These are phyloP conservation scores for Hydrotaea diabolus DNA, from an alignment of 2,888 invertebrate species.

Conservation along the genomic window DNA sequence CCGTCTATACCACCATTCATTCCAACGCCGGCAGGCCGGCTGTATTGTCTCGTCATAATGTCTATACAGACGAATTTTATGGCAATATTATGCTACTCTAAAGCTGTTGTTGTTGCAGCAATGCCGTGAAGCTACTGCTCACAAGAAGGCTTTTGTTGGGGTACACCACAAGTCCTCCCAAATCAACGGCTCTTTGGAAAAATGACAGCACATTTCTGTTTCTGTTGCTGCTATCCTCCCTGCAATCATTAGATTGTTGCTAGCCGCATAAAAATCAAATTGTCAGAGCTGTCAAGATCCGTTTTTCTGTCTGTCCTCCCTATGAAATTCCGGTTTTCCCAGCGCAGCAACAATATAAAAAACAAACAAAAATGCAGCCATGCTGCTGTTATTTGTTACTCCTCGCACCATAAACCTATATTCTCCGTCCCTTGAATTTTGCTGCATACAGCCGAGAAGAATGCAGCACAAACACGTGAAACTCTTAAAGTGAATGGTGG, in stretches of 20 bases:
- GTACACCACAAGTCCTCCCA: background rate
- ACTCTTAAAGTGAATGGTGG: constrained; percentile 63
- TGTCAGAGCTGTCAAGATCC: constrained; percentile 17
- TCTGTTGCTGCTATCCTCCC: background rate
- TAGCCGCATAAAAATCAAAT: constrained; percentile 10
- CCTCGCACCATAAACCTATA: constrained; percentile 57
- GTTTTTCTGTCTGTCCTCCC: constrained; percentile 40
- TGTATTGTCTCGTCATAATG: constrained; percentile 60
- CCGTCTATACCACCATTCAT: background rate
- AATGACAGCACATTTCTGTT: too few species aligned
- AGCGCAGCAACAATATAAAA: background rate
- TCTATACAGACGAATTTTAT: constrained; percentile 60
- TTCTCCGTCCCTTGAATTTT: constrained; percentile 24
- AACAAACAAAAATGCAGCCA: constrained; percentile 7
- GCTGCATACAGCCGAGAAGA: background rate
- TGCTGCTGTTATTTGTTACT: background rate
- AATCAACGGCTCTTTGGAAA: background rate
- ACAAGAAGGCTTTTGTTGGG: background rate
- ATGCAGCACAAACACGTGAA: constrained; percentile 66
- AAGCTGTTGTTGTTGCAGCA: constrained; percentile 18
- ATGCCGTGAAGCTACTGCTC: background rate
- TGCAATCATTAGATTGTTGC: background rate
- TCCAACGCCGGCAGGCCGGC: constrained; percentile 32
- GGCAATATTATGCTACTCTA: constrained; percentile 46
- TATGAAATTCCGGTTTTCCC: constrained; percentile 59